phyloP scores from a whole-genome alignment of 2,113 vertebrate species.

The Irena cyanogastra region DNA sequence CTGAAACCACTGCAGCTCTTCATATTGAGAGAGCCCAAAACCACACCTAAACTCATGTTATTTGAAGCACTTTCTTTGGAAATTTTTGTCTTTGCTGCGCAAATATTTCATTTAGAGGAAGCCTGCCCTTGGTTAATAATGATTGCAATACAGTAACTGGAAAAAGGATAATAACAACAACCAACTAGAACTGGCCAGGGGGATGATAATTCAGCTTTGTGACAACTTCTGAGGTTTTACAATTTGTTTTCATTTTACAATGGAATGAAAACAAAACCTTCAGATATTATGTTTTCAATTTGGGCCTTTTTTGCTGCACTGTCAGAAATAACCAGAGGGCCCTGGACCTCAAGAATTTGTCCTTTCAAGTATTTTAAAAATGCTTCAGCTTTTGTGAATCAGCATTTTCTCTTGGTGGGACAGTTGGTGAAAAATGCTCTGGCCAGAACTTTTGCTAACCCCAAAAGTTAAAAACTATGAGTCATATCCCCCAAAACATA shows the following conservation, averaged over 20 bases:
- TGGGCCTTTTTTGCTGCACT: slow-evolving; percentile 29
- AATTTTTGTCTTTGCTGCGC: background rate
- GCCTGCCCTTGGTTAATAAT: background rate
- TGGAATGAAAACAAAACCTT: slow-evolving; percentile 63
- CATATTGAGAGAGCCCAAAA: background rate
- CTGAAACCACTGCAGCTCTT: background rate
- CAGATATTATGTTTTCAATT: slow-evolving; percentile 60
- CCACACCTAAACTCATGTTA: background rate
- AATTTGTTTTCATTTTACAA: slow-evolving; percentile 60
- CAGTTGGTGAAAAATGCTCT: background rate
- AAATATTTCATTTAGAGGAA: slow-evolving; percentile 6
- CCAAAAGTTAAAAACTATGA: background rate
- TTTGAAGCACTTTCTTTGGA: background rate
- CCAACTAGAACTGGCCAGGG: background rate
- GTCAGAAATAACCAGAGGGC: slow-evolving; percentile 50
- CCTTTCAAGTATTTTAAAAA: slow-evolving; percentile 53
- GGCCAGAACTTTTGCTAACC: slow-evolving; percentile 20
- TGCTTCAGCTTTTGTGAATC: slow-evolving; percentile 23
- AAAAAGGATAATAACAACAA: slow-evolving; percentile 26
- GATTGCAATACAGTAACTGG: background rate
- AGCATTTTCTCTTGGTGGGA: slow-evolving; percentile 46
- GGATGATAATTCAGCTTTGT: slow-evolving; percentile 13
- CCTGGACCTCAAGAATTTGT: slow-evolving; percentile 41
- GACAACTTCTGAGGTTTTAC: slow-evolving; percentile 59
- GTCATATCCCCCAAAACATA: background rate